These are phyloP conservation scores for Champsocephalus esox DNA, from an alignment of 2,797 vertebrate genomes.

Conservation along the genomic window DNA sequence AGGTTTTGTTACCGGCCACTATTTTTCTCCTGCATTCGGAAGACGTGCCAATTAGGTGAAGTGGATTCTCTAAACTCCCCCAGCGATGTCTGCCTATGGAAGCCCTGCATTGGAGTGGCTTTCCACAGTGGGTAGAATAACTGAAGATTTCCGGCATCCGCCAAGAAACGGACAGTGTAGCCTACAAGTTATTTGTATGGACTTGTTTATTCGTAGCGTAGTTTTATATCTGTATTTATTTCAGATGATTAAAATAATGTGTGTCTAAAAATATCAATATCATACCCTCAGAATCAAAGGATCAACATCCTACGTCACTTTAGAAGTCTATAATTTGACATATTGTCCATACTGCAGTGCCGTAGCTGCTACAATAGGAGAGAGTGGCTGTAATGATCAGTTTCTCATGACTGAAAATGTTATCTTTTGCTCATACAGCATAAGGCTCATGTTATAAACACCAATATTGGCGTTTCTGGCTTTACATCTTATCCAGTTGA, in stretches of 20 bases:
- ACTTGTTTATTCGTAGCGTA: background rate
- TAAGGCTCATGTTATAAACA: conserved; percentile 21
- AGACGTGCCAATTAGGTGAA: conserved; percentile 20
- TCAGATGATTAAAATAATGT: background rate
- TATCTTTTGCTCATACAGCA: background rate
- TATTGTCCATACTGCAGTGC: background rate
- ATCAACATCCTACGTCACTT: background rate
- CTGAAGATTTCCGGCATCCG: background rate
- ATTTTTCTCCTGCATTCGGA: conserved; percentile 21
- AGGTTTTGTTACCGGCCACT: conserved; percentile 3
- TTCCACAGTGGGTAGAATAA: conserved; percentile 4
- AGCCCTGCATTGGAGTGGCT: conserved; percentile 1
- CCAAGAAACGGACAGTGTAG: background rate
- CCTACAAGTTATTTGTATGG: background rate
- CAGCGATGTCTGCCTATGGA: background rate
- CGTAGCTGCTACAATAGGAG: background rate
- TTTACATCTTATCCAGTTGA: conserved; percentile 36
- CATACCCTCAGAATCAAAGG: conserved; percentile 4
- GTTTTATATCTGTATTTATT: background rate
- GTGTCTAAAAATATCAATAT: conserved; percentile 20
- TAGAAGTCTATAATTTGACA: background rate
- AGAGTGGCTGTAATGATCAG: background rate
- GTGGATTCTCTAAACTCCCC: conserved; percentile 5
- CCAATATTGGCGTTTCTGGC: background rate
- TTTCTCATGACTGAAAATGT: conserved; percentile 19